Percentiles rank a stretch among this genome's conserved stretches.
These are phyloP conservation scores for Drepanosiphum platanoidis DNA, from an alignment of 2,888 invertebrate genomes.

Conservation along the genomic window DNA sequence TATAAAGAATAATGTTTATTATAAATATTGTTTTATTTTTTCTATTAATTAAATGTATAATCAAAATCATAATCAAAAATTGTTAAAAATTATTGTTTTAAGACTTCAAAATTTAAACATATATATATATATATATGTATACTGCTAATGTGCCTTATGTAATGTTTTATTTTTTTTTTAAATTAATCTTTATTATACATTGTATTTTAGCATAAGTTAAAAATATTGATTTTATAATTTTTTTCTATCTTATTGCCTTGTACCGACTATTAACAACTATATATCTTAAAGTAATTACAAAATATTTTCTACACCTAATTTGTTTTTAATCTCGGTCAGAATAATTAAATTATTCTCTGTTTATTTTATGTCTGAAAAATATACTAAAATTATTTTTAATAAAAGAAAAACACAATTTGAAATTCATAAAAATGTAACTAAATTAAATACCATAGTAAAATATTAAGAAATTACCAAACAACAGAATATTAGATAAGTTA, in stretches of 20 bases:
- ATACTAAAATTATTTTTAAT: no score
- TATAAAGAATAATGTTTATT: no score
- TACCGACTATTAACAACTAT: neutral
- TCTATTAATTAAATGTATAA: constrained; percentile 21
- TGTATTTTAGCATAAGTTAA: constrained; percentile 1
- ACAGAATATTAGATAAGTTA: no score
- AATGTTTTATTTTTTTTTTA: neutral
- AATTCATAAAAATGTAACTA: no score
- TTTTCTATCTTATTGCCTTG: neutral
- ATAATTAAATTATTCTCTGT: no score
- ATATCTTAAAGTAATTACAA: neutral
- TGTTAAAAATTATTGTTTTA: neutral
- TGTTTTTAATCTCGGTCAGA: neutral
- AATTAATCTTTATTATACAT: neutral
- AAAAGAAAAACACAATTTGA: no score
- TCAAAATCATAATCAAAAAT: constrained; percentile 53
- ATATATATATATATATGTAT: neutral
- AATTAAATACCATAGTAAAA: no score
- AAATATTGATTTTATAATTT: neutral
- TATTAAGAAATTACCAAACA: no score
- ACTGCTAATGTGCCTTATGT: neutral
- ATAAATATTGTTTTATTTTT: no score
- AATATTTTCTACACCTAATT: neutral
- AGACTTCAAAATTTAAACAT: neutral
- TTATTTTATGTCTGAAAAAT: no score